Evolutionary conservation across 2,113 vertebrate genomes (phyloP).

Genomic region (Gopherus flavomarginatus): DNA sequence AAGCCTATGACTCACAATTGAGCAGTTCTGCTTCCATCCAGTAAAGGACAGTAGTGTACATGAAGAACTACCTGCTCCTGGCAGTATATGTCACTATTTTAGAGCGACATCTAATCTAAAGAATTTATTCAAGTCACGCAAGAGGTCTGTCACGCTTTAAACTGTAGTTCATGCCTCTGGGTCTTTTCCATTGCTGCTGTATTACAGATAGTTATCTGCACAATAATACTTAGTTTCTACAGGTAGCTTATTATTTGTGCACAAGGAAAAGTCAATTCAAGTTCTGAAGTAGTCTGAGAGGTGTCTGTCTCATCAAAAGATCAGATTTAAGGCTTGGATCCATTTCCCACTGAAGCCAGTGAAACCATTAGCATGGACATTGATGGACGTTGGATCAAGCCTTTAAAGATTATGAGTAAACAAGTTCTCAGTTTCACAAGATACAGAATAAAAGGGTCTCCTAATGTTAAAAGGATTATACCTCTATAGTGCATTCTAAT

Average conservation of each 20-base stretch:
- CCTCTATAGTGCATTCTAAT: accelerated
- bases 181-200: not conserved
- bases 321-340: not conserved
- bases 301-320: not conserved
- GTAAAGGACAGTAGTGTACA: not conserved
- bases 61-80: accelerated
- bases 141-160: not conserved
- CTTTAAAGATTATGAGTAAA: not conserved
- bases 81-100: accelerated
- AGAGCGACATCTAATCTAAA: accelerated
- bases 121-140: accelerated
- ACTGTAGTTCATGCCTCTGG: accelerated
- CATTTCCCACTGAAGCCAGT: not conserved
- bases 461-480: not conserved
- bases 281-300: not conserved
- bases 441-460: not conserved
- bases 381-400: accelerated
- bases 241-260: not conserved
- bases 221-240: not conserved
- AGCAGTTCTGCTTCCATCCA: accelerated
- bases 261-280: accelerated
- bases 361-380: accelerated
- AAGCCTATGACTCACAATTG: not conserved
- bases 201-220: not conserved
- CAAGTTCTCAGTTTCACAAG: not conserved